Base-by-base conservation (phyloP, 1,140 invertebrate species). In the Drosophila sulfurigaster region DNA sequence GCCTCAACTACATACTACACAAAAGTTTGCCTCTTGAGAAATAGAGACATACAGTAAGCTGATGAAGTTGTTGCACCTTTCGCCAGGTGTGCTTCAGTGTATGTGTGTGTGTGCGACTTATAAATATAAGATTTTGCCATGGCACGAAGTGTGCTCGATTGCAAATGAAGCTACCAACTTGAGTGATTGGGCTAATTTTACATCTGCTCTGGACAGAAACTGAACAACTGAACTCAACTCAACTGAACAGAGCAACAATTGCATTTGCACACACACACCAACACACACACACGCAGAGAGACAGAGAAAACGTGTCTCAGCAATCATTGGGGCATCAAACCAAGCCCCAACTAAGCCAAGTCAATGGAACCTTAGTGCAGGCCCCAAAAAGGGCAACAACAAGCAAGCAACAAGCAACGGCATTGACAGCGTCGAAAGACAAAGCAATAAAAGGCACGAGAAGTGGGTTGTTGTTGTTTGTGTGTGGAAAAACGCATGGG, bases 111-210 rank as follows among this genome's bases (percentile, higher is more conserved):
- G 57, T 30, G 32, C 25, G 32, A 32, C 56, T 43, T 58, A 64
- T 79, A 70, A 52, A 64, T 59, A 68, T 62, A 64, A 67, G 74
- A 80, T 56, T 48, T 63, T 58, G 60, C 38, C 32, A 38, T 45
- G 10, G 15, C 54, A 45, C 25, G 63, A 66, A 57, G 46, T 62
- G 71, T 70, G 49, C 63, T 43, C 28, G 72, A 68, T 68, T 72
- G 70, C 71, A 73, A 87, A 79, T 86, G 76, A 81, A 79, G 81
- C 79, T 74, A 74, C 54, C 81, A 74, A 76, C 64, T 73, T 79
- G 79, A 79, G 62, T 82, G 82, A 87, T 88, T 87, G 80, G 58
- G 72, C 73, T 76, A 78, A 86, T 87, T 82, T 86, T 66, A 65
- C 62, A 68, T 16, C 45, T 48, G 57, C 32, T 20, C 15, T 38